phyloP scores from a whole-genome alignment of 2,888 invertebrate genomes.

The Synanthedon tipuliformis region DNA sequence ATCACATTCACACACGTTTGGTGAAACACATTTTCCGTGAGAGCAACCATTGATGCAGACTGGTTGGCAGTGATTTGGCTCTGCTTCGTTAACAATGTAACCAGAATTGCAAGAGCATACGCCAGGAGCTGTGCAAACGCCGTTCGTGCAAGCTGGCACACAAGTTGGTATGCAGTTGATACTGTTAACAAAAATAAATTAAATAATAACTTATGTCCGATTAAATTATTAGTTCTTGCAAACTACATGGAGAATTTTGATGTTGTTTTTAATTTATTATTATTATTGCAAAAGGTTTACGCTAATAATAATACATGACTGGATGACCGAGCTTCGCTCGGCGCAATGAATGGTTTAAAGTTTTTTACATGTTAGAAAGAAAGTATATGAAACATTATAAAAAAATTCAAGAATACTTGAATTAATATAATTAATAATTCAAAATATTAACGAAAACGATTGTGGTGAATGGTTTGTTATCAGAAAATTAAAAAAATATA shows the following conservation, averaged over 20 bases:
- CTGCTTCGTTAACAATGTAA: neutral
- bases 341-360: too few relatives aligned
- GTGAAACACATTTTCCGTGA: slow-evolving; percentile 24
- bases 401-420: too few relatives aligned
- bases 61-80: slow-evolving; percentile 10
- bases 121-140: slow-evolving; percentile 18
- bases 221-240: neutral
- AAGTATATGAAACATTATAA: too few relatives aligned
- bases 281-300: too few relatives aligned
- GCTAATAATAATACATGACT: too few relatives aligned
- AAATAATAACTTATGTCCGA: too few relatives aligned
- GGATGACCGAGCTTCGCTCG: too few relatives aligned
- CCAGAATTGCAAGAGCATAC: slow-evolving; percentile 18
- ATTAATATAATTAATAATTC: too few relatives aligned
- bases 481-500: too few relatives aligned
- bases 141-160: slow-evolving; percentile 22
- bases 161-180: slow-evolving; percentile 26
- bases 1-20: slow-evolving; percentile 28
- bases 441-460: too few relatives aligned
- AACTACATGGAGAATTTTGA: neutral
- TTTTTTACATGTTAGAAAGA: too few relatives aligned
- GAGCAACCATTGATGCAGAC: slow-evolving; percentile 11
- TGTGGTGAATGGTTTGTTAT: too few relatives aligned
- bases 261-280: slow-evolving; percentile 3
- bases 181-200: slow-evolving; percentile 6